These are phyloP conservation scores for Penaeus vannamei DNA, from an alignment of 1,140 invertebrate species.

Conservation along the genomic window DNA sequence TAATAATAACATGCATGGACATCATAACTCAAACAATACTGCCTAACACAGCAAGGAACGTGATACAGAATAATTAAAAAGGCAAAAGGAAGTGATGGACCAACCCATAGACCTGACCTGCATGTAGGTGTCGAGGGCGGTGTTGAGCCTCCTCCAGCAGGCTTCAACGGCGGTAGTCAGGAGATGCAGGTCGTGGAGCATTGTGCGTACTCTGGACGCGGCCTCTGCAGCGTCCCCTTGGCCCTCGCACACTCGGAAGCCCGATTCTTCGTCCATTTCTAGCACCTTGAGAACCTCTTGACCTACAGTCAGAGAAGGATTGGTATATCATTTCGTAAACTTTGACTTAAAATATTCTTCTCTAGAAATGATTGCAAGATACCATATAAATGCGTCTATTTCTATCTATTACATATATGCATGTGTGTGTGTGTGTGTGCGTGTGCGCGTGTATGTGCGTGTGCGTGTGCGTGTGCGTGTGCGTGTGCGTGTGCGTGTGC, in stretches of 20 bases:
- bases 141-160: constrained; percentile 71
- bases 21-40: no score
- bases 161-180: constrained; percentile 68
- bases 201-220: constrained; percentile 58
- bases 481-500: no score
- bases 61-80: background rate
- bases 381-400: no score
- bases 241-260: constrained; percentile 69
- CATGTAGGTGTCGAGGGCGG: constrained; percentile 70
- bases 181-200: constrained; percentile 63
- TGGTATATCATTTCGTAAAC: no score
- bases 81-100: background rate
- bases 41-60: no score
- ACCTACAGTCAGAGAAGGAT: constrained; percentile 69
- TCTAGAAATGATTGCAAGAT: background rate
- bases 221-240: constrained; percentile 71
- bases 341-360: no score
- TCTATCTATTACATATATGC: no score
- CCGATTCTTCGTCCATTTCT: constrained; percentile 69
- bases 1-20: no score
- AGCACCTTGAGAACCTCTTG: constrained; percentile 71
- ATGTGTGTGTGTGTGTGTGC: no score
- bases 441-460: no score
- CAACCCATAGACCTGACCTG: constrained; percentile 19
- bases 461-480: no score